These are phyloP conservation scores for Crepidodera aurea DNA, from an alignment of 2,888 invertebrate species.

Conservation along the genomic window DNA sequence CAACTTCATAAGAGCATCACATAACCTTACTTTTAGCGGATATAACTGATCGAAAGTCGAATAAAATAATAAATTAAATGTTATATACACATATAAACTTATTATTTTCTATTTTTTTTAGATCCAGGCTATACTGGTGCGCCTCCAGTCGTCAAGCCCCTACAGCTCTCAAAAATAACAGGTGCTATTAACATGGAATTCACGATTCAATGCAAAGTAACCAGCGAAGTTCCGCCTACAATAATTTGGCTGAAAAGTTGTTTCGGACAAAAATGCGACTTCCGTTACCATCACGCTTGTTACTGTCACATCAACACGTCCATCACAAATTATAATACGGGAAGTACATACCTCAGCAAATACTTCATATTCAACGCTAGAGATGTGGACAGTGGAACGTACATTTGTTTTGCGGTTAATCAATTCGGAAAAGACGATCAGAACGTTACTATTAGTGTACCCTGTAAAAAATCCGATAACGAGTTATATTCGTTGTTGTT, in stretches of 20 bases:
- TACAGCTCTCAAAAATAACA: slow-evolving; percentile 52
- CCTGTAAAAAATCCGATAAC: slow-evolving; percentile 37
- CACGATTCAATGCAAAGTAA: slow-evolving; percentile 57
- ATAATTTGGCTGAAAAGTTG: slow-evolving; percentile 58
- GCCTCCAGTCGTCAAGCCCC: slow-evolving; percentile 50
- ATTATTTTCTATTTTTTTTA: no score
- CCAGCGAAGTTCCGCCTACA: slow-evolving; percentile 52
- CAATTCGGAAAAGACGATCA: slow-evolving; percentile 53
- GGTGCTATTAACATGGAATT: slow-evolving; percentile 51
- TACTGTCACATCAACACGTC: slow-evolving; percentile 51
- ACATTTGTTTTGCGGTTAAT: slow-evolving; percentile 56
- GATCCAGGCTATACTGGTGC: slow-evolving; percentile 48
- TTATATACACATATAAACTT: no score
- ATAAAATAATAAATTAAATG: no score
- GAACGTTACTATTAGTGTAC: slow-evolving; percentile 51
- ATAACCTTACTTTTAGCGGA: no score
- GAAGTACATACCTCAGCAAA: slow-evolving; percentile 55
- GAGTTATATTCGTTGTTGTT: slow-evolving; percentile 53
- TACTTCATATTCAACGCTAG: slow-evolving; percentile 54
- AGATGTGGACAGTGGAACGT: slow-evolving; percentile 54
- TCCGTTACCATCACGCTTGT: slow-evolving; percentile 49
- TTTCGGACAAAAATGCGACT: slow-evolving; percentile 51
- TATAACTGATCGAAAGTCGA: no score
- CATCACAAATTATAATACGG: slow-evolving; percentile 46
- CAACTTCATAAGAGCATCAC: no score